These are phyloP conservation scores for Haemorhous mexicanus DNA, from an alignment of 2,113 vertebrate species.

Conservation along the genomic window DNA sequence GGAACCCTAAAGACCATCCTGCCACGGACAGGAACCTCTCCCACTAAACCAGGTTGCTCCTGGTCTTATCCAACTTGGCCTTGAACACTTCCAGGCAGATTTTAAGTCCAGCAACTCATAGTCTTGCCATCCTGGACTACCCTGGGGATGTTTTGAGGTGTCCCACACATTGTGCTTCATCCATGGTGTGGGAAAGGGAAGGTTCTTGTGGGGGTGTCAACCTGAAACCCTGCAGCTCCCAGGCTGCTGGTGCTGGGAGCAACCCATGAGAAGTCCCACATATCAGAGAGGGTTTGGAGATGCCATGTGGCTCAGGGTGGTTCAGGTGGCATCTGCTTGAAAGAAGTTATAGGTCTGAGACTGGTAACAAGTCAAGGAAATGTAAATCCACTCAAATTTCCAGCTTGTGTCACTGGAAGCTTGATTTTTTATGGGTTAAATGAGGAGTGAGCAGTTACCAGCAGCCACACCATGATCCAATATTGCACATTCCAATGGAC, in stretches of 20 bases:
- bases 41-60: background rate
- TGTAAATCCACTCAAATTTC: background rate
- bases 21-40: background rate
- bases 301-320: background rate
- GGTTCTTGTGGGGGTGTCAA: background rate
- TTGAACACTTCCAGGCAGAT: background rate
- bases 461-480: background rate
- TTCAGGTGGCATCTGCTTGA: background rate
- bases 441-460: background rate
- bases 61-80: background rate
- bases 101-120: background rate
- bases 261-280: background rate
- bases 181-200: background rate
- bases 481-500: background rate
- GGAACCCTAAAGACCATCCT: background rate
- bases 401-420: background rate
- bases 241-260: background rate
- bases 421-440: background rate
- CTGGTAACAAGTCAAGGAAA: background rate
- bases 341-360: background rate
- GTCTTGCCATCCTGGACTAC: background rate
- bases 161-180: fast-evolving
- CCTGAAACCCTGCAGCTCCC: background rate
- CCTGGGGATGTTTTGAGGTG: background rate
- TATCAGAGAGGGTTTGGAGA: background rate